Evolutionary conservation across 2,797 vertebrate genomes (phyloP).

Genomic region (Margarornis squamiger): DNA sequence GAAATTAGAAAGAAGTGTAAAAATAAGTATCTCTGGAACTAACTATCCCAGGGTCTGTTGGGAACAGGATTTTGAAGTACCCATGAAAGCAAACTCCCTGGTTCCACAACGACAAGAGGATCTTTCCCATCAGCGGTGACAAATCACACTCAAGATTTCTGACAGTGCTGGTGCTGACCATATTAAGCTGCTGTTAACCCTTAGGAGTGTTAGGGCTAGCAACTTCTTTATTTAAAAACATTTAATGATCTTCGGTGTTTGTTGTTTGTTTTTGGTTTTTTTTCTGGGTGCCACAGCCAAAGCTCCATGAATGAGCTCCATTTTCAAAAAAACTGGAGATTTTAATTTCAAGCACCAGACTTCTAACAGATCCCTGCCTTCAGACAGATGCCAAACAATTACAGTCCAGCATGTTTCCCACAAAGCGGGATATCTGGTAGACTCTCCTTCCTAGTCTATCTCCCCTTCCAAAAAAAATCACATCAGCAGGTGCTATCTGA

Average conservation of each 20-base stretch:
- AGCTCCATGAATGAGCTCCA: neutral
- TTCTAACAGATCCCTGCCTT: neutral
- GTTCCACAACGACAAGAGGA: neutral
- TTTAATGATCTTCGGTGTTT: neutral
- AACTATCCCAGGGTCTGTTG: neutral
- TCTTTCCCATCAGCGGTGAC: neutral
- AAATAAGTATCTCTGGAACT: neutral
- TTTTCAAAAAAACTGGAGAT: neutral
- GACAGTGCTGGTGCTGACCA: neutral
- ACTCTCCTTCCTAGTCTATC: neutral
- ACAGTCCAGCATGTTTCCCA: neutral
- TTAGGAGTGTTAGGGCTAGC: neutral
- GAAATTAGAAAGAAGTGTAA: neutral
- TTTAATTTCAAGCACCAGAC: neutral
- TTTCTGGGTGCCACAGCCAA: neutral
- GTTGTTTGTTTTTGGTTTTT: too few relatives aligned
- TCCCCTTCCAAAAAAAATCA: neutral
- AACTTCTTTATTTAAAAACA: neutral
- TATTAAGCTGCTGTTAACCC: neutral
- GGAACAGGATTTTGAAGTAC: neutral
- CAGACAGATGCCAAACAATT: neutral
- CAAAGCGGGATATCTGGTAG: neutral
- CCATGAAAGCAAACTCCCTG: neutral
- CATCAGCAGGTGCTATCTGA: neutral
- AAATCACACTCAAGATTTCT: neutral